Conservation (phyloP, 2,888 invertebrate genomes). For the Oscheius sp. region DNA sequence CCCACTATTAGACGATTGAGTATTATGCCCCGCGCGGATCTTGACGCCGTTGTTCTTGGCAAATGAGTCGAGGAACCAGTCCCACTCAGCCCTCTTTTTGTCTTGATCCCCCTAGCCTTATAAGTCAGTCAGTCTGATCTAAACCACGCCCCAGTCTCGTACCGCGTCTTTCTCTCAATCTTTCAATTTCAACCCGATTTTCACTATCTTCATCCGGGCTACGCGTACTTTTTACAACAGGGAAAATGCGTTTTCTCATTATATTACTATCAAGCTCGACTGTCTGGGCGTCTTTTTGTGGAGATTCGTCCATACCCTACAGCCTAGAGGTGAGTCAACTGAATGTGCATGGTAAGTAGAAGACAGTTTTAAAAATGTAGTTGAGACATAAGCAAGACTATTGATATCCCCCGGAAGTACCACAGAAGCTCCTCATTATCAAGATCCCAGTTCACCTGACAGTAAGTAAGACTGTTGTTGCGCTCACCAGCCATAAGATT, state of each 20-base stretch:
- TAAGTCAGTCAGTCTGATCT: conserved; percentile 10
- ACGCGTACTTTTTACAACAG: neutral
- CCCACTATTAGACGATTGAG: neutral
- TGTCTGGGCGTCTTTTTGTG: conserved; percentile 53
- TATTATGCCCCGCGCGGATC: conserved; percentile 9
- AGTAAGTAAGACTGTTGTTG: no score
- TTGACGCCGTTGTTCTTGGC: conserved; percentile 15
- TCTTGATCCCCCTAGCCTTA: conserved; percentile 14
- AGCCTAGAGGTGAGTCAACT: conserved; percentile 56
- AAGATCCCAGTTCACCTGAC: no score
- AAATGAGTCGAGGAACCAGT: conserved; percentile 4
- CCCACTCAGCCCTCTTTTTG: neutral
- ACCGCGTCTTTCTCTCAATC: neutral
- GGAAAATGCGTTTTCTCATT: neutral
- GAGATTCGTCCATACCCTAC: conserved; percentile 60
- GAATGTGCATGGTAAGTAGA: neutral
- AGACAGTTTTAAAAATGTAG: neutral
- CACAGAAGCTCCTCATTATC: neutral
- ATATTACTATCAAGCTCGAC: neutral
- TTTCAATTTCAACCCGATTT: neutral
- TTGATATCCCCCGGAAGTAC: neutral
- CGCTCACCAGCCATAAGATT: no score
- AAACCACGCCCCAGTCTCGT: neutral
- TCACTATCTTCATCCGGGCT: neutral
- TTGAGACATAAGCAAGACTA: neutral